These are phyloP conservation scores for Xenopus borealis DNA, from an alignment of 2,113 vertebrate genomes.

Conservation along the genomic window DNA sequence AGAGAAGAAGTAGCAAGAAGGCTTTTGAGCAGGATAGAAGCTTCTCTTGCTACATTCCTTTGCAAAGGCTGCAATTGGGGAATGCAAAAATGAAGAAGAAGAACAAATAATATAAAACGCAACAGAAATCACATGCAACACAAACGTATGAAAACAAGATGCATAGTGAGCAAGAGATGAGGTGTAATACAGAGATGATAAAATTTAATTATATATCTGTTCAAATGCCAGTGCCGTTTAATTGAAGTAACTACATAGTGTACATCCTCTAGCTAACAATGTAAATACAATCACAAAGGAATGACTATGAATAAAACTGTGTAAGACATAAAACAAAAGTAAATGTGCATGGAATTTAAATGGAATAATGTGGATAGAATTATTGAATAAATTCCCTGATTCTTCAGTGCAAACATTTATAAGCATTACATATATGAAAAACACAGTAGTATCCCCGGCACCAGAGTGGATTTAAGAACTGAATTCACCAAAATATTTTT, in stretches of 20 bases:
- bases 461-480: no score
- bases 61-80: slow-evolving; percentile 55
- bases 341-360: no score
- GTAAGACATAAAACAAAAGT: no score
- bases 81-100: slow-evolving; percentile 47
- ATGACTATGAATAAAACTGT: no score
- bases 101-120: slow-evolving; percentile 49
- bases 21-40: slow-evolving; percentile 54
- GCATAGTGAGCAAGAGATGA: neutral
- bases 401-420: no score
- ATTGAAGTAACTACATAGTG: neutral
- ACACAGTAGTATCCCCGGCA: no score
- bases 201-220: slow-evolving; percentile 44
- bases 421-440: no score
- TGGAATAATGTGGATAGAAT: no score
- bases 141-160: slow-evolving; percentile 15
- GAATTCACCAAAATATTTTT: no score
- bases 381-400: no score
- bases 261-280: neutral
- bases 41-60: slow-evolving; percentile 55
- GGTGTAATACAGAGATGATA: neutral
- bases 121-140: slow-evolving; percentile 50
- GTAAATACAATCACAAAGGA: no score
- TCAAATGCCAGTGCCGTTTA: slow-evolving; percentile 51
- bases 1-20: slow-evolving; percentile 53